These are phyloP conservation scores for Euura saliciscinereae DNA, from an alignment of 1,140 invertebrate genomes.

Conservation along the genomic window DNA sequence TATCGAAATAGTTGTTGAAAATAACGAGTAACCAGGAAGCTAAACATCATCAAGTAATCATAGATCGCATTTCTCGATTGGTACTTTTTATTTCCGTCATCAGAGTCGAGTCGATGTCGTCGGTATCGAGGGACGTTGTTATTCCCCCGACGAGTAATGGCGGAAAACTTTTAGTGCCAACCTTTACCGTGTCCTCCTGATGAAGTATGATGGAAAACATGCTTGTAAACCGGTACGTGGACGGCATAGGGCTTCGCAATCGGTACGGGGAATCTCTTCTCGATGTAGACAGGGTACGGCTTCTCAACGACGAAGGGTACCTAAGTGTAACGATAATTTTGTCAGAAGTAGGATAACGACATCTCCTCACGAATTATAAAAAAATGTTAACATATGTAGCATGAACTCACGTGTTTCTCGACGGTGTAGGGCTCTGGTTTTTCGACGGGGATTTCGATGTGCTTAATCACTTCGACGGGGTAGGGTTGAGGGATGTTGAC, in stretches of 20 bases:
- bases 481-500: constrained; percentile 76
- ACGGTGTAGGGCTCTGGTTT: constrained; percentile 77
- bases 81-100: neutral
- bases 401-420: constrained; percentile 64
- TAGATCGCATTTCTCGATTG: no score
- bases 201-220: constrained; percentile 71
- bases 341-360: no score
- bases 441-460: constrained; percentile 67
- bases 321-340: constrained; percentile 37
- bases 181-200: constrained; percentile 43
- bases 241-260: constrained; percentile 74
- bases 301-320: constrained; percentile 78
- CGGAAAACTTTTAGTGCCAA: constrained; percentile 36
- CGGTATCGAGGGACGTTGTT: no score
- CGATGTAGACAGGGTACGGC: constrained; percentile 69
- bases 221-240: constrained; percentile 81
- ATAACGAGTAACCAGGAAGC: no score
- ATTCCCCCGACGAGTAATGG: neutral
- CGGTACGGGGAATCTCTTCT: constrained; percentile 54
- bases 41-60: no score
- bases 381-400: constrained; percentile 6
- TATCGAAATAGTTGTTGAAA: no score
- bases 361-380: neutral
- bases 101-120: neutral
- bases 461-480: constrained; percentile 75